Evolutionary conservation across 2,113 vertebrate genomes (phyloP).

Genomic region (Spilogale gracilis): DNA sequence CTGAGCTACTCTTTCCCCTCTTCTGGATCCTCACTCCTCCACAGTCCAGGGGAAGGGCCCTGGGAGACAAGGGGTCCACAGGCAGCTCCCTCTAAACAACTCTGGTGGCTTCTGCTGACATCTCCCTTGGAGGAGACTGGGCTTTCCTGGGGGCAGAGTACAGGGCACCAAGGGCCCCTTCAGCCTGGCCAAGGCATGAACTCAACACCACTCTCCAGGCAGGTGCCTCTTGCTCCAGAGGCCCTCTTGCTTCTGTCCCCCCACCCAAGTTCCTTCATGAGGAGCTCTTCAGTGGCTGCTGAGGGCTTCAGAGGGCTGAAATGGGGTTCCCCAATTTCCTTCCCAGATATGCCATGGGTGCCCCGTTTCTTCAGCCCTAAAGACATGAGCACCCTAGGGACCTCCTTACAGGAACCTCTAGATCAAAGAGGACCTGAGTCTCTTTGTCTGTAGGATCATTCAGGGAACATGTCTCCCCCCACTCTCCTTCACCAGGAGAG

Average conservation of each 20-base stretch:
- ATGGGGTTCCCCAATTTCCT: not conserved
- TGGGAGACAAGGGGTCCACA: not conserved
- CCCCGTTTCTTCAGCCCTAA: not conserved
- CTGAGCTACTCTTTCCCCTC: not conserved
- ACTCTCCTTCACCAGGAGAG: not conserved
- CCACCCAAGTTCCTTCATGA: not conserved
- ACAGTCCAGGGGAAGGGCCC: not conserved
- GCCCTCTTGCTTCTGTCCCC: not conserved
- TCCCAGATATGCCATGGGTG: not conserved
- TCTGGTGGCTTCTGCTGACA: not conserved
- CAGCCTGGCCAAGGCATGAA: not conserved
- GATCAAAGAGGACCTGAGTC: not conserved
- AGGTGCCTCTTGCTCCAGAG: too few relatives aligned
- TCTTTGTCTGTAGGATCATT: not conserved
- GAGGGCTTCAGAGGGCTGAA: not conserved
- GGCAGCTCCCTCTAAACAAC: not conserved
- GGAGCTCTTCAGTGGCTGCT: not conserved
- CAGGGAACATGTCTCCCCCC: not conserved
- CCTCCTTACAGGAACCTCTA: not conserved
- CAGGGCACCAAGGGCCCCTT: not conserved
- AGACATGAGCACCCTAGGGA: not conserved
- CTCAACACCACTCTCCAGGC: too few relatives aligned
- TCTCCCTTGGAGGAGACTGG: not conserved
- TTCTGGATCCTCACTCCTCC: not conserved
- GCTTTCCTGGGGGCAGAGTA: not conserved